Conservation (phyloP, 2,888 invertebrate genomes). For the Polymixis flavicincta region DNA sequence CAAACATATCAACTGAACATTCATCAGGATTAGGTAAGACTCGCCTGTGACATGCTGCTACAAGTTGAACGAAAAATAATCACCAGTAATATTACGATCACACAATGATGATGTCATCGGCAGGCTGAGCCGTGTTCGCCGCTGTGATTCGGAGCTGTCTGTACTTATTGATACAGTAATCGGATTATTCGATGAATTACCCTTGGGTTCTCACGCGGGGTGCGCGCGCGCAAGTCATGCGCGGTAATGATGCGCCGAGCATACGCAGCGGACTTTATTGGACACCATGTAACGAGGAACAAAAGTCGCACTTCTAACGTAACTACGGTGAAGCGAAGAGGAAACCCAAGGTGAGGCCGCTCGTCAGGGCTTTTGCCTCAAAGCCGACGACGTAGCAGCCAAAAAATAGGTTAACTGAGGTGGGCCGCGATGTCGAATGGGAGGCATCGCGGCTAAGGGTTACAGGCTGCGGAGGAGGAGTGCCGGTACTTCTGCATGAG, state of each 20-base stretch:
- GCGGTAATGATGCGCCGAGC: slow-evolving; percentile 69
- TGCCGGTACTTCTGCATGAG: no score
- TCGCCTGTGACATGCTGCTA: slow-evolving; percentile 28
- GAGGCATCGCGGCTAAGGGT: no score
- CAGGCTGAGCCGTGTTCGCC: neutral
- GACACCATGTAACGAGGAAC: neutral
- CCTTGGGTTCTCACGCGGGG: slow-evolving; percentile 51
- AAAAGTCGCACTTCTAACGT: slow-evolving; percentile 29
- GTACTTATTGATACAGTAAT: slow-evolving; percentile 66
- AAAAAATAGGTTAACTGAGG: no score
- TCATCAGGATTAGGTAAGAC: slow-evolving; percentile 45
- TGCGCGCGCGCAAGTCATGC: slow-evolving; percentile 74
- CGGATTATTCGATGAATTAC: slow-evolving; percentile 71
- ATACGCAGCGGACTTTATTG: slow-evolving; percentile 36
- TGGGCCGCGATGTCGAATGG: no score
- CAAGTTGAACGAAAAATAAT: neutral
- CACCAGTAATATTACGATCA: neutral
- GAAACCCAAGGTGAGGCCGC: no score
- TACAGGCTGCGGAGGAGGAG: no score
- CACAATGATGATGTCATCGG: neutral
- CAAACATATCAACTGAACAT: slow-evolving; percentile 25
- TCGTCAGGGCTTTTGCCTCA: no score
- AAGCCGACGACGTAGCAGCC: no score
- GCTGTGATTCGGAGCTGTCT: slow-evolving; percentile 50
- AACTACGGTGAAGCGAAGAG: no score